A percentile compares a stretch with the other conserved stretches of the same genome.
phyloP scores from a whole-genome alignment of 2,888 invertebrate genomes.

The Pachymerium ferrugineum region DNA sequence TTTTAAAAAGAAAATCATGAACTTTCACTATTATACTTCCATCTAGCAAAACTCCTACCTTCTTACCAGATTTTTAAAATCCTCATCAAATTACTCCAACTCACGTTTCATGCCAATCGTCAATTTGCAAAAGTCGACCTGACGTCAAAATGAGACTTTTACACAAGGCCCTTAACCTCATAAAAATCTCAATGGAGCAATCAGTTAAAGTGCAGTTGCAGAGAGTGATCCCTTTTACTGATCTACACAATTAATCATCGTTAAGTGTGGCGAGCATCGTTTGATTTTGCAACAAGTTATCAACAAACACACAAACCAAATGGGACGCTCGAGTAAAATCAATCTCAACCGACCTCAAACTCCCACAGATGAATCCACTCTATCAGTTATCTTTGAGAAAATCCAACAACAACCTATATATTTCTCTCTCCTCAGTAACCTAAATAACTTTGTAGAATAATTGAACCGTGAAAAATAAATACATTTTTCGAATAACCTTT shows the following conservation, averaged over 20 bases:
- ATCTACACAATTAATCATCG: slow-evolving; percentile 16
- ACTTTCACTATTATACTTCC: slow-evolving; percentile 10
- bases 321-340: slow-evolving; percentile 13
- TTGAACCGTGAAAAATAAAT: slow-evolving; percentile 1
- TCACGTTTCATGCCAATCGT: not conserved
- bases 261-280: slow-evolving; percentile 4
- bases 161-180: not conserved
- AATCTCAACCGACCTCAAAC: not conserved
- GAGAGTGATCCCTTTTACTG: slow-evolving; percentile 15
- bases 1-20: slow-evolving; percentile 21
- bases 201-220: slow-evolving; percentile 23
- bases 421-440: not conserved
- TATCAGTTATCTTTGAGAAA: not conserved
- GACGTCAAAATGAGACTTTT: not conserved
- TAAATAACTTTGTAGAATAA: not conserved
- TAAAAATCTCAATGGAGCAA: not conserved
- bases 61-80: not conserved
- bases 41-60: not conserved
- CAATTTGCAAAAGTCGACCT: not conserved
- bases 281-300: slow-evolving; percentile 27
- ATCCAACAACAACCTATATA: not conserved
- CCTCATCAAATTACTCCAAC: not conserved
- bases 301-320: slow-evolving; percentile 23
- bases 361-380: not conserved
- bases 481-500: not conserved